phyloP scores from a whole-genome alignment of 2,797 vertebrate genomes.

The Tauraco hartlaubi region DNA sequence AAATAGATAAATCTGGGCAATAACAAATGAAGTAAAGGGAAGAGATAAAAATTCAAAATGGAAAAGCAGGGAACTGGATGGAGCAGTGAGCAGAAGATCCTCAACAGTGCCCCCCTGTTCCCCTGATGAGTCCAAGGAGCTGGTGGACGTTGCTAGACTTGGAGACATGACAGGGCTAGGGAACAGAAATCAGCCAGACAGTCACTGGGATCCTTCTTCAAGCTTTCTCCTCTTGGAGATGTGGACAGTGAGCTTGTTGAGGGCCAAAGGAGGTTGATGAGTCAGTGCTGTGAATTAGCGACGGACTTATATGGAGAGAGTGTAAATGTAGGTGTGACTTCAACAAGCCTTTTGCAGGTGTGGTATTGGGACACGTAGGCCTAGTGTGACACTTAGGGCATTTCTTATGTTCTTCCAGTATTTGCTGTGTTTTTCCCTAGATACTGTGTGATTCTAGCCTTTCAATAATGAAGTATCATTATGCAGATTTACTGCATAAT shows the following conservation, averaged over 20 bases:
- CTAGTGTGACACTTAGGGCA: neutral
- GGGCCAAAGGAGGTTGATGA: neutral
- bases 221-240: neutral
- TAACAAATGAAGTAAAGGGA: neutral
- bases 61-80: neutral
- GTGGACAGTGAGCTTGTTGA: neutral
- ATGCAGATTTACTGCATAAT: neutral
- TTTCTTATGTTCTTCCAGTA: neutral
- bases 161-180: neutral
- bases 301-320: neutral
- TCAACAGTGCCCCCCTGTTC: neutral
- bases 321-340: neutral
- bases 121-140: rapidly evolving
- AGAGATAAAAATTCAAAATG: neutral
- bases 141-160: neutral
- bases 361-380: neutral
- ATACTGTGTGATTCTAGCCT: neutral
- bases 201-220: neutral
- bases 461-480: neutral
- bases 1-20: neutral
- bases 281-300: neutral
- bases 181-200: neutral
- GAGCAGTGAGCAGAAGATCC: neutral
- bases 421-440: neutral
- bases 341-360: neutral